Base-by-base conservation (phyloP, 2,797 vertebrate genomes). In the Pseudochirops corinnae region DNA sequence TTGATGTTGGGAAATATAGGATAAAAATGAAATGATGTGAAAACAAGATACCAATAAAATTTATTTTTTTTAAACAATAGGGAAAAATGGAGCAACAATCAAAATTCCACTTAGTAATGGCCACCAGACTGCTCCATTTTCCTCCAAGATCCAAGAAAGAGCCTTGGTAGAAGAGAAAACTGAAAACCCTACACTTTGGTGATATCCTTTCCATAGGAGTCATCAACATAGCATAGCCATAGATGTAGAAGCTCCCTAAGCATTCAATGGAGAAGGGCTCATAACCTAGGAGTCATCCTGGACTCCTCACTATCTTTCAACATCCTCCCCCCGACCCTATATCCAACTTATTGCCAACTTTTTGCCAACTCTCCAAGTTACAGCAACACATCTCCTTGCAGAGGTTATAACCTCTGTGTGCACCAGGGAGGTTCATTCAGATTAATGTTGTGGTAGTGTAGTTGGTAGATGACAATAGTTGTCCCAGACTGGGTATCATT, bases 221-320 rank as follows among this genome's bases (percentile, higher is more conserved):
- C 14, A 67, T 13, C 10, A 33, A 62, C 29, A 60, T 31, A 62
- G 11, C 2, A 60, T 31, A 62, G 29, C 10, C 58, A 60, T 14
- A 14, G 1, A 39, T 74, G 16, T 39, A 74, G 62, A 10, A 39
- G 33, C 0, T 74, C 33, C 5, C 16, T 39, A 1, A n/a, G 14
- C 16, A 21, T 74, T 74, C 62, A 74, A 7, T 39, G 62, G 5
- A 74, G 16, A 74, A 14, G 95, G 5, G 4, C 90, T 13, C 90
- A 53, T 52, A 91, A 94, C 21, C 11, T 92, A 24, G 93, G 94
- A 92, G 5, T 46, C 31, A 94, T 3, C 57, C 62, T 94, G 90
- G 6, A 18, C 67, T 29, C 91, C 33, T 3, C 6, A 90, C 6
- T 92, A 11, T 56, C 92, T 53, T 91, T 67, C 31, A 92, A 28